phyloP scores from a whole-genome alignment of 2,797 vertebrate genomes.

The Mormyrops attenuatus region DNA sequence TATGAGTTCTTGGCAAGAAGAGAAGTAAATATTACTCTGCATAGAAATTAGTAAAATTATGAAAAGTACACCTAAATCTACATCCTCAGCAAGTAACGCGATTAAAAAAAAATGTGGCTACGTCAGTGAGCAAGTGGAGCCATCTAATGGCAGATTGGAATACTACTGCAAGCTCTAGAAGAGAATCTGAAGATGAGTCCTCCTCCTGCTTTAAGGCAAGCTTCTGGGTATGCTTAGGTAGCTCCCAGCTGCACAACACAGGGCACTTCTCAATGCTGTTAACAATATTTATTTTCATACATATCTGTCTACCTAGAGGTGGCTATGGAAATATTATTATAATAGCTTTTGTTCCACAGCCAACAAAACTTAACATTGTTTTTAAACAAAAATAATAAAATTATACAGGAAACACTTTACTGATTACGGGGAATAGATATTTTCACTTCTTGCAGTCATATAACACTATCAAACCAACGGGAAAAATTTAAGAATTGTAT shows the following conservation, averaged over 20 bases:
- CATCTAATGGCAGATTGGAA: neutral
- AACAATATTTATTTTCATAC: neutral
- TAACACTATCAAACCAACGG: neutral
- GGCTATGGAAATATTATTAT: neutral
- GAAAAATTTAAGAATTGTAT: neutral
- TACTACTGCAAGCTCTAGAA: neutral
- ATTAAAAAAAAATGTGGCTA: neutral
- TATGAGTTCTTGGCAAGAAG: neutral
- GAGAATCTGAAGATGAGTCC: neutral
- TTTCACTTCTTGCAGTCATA: neutral
- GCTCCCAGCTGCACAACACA: neutral
- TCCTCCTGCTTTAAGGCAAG: neutral
- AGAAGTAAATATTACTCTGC: neutral
- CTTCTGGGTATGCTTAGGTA: neutral
- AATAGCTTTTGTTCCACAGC: neutral
- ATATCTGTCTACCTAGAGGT: neutral
- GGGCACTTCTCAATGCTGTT: neutral
- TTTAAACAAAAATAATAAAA: neutral
- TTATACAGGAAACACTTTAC: neutral
- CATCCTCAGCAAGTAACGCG: neutral
- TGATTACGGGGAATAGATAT: neutral
- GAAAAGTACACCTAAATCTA: neutral
- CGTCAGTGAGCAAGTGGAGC: neutral
- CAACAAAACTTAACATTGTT: neutral
- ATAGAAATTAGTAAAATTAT: neutral